Evolutionary conservation across 2,797 vertebrate genomes (phyloP), one percentile per base, ranked within the genome.

Genomic region (Gobio occitaniae): DNA sequence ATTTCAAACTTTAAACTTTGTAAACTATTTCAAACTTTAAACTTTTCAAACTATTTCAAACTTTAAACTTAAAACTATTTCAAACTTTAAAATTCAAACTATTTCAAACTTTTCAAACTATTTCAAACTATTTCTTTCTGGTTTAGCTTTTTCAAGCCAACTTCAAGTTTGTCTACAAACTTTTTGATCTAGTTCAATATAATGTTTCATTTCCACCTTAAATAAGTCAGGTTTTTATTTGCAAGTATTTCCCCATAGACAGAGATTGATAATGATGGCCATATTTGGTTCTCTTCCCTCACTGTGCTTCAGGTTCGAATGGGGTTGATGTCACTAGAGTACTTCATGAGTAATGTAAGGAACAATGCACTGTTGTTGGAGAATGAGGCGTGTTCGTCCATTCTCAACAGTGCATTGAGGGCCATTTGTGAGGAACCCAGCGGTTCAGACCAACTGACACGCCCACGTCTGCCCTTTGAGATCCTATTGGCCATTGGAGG

Each of bases 401-500:
- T 96, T 74, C 86, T 95, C 50, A 89, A 85, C 19, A 89, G 90
- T 0, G 89, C 93, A 0, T 85, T 95, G 11, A 87, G 90, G 0
- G 90, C 91, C 36, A 90, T 25, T 94, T 82, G 85, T 89, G 41
- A 44, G 0, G 90, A 87, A 19, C 80, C 88, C 0, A 48, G 82
- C 0, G 69, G 44, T n/a, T 69, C 83, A 0, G 68, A 91, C 13
- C 84, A 84, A 0, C 29, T 96, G 3, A 91, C 89, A 0, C 92
- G 93, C 36, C 96, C 96, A 7, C 96, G 96, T 17, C 91, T 97
- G 75, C 41, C 41, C 9, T 44, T 8, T 0, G 87, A 92, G 86
- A 65, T 44, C 41, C 41, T 44, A 44, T 44, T 44, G 41, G 41
- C 41, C 41, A 44, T 44, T 10, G 41, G 41, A 44, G 41, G 41